Percentiles rank a stretch among this genome's conserved stretches.
Evolutionary conservation across 2,797 vertebrate genomes (phyloP).

Genomic region (Echiichthys vipera): DNA sequence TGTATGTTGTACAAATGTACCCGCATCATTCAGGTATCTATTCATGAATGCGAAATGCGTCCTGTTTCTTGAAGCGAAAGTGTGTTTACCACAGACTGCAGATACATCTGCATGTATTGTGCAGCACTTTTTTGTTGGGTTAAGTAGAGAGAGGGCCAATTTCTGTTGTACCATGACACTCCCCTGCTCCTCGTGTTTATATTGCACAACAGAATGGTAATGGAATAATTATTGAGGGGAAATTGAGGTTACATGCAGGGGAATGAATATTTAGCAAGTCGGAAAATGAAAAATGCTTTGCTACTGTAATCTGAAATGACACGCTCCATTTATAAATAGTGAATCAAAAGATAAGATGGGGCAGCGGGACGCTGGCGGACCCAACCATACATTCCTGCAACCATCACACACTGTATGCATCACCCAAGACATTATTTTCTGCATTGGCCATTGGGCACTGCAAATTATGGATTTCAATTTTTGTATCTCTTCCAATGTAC

Average conservation of each 20-base stretch:
- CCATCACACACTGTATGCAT: too few relatives aligned
- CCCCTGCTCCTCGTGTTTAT: conserved; percentile 16
- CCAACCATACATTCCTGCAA: too few relatives aligned
- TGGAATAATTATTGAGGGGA: conserved; percentile 26
- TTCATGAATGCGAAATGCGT: conserved; percentile 10
- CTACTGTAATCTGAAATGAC: conserved; percentile 28
- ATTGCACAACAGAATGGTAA: conserved; percentile 14
- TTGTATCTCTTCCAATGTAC: too few relatives aligned
- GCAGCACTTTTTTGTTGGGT: background rate
- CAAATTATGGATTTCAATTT: too few relatives aligned
- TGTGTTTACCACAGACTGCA: background rate
- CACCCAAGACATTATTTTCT: too few relatives aligned
- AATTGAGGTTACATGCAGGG: conserved; percentile 1
- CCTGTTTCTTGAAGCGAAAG: too few relatives aligned
- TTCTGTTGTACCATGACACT: background rate
- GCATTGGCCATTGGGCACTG: too few relatives aligned
- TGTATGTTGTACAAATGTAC: background rate
- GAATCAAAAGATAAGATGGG: conserved; percentile 25
- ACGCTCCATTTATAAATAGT: conserved; percentile 47
- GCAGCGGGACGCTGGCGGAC: too few relatives aligned
- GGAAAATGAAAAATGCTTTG: conserved; percentile 36
- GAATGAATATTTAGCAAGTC: conserved; percentile 25
- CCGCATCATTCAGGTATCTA: background rate
- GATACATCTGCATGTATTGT: conserved; percentile 6
- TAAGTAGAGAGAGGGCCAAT: conserved; percentile 3